Conservation (phyloP, 2,888 invertebrate genomes). For the Agrotis clavis region DNA sequence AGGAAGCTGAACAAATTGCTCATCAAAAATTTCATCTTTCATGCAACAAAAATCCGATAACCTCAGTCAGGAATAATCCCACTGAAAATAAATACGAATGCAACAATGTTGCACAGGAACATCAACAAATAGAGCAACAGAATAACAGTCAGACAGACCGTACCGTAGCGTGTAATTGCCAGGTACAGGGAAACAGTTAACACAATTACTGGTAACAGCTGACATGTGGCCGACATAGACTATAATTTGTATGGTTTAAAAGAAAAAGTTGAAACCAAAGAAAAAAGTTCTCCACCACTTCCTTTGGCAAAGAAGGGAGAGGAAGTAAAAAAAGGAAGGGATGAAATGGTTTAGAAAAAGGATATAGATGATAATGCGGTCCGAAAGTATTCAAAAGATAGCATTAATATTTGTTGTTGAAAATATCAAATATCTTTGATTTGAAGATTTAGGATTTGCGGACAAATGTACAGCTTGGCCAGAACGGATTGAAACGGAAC, state of each 20-base stretch:
- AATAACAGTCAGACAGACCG: constrained; percentile 15
- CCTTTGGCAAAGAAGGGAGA: neutral
- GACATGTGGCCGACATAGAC: constrained; percentile 29
- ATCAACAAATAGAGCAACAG: constrained; percentile 36
- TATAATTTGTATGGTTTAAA: constrained; percentile 30
- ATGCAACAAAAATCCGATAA: neutral
- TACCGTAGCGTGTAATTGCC: constrained; percentile 40
- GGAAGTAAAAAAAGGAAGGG: too few relatives aligned
- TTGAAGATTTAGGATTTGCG: neutral
- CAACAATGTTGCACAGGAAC: constrained; percentile 54
- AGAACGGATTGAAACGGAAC: too few relatives aligned
- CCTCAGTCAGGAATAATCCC: constrained; percentile 24
- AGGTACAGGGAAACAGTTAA: constrained; percentile 46
- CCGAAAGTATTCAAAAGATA: neutral
- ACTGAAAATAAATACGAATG: constrained; percentile 29
- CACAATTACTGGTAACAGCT: constrained; percentile 58
- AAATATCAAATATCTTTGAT: neutral
- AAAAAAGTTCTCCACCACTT: neutral
- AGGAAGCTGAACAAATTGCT: neutral
- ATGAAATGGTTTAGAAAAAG: neutral
- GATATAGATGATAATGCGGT: neutral
- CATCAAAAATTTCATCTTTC: neutral
- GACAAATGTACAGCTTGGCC: neutral
- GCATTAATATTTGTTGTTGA: neutral
- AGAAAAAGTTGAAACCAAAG: too few relatives aligned